These are phyloP conservation scores for Emydura subglobosa DNA, from an alignment of 2,113 vertebrate genomes.

Conservation along the genomic window DNA sequence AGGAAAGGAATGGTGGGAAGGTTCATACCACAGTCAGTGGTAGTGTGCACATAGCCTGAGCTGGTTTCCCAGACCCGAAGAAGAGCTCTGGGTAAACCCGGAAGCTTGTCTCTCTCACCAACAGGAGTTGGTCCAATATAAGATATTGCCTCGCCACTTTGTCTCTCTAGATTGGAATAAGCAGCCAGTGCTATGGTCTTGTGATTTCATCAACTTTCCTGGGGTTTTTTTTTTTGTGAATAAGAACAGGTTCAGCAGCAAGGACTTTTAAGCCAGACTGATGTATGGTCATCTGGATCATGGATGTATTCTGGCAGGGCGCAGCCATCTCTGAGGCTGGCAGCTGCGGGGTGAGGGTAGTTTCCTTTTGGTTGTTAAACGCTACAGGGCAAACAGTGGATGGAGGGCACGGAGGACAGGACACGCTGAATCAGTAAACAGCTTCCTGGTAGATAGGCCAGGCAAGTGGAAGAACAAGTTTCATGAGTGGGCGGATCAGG, in stretches of 20 bases:
- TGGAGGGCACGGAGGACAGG: background rate
- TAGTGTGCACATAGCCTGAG: too few species aligned
- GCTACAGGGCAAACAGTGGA: background rate
- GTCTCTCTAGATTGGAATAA: background rate
- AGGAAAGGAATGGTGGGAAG: background rate
- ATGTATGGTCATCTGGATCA: background rate
- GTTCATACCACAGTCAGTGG: too few species aligned
- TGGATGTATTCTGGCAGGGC: background rate
- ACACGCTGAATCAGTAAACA: background rate
- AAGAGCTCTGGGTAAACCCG: background rate
- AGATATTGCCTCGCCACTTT: background rate
- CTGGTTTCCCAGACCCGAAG: too few species aligned
- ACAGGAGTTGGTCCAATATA: background rate
- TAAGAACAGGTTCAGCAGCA: background rate
- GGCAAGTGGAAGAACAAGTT: fast-evolving
- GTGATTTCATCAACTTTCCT: background rate
- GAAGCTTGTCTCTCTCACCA: background rate
- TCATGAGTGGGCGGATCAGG: background rate
- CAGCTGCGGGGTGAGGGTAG: background rate
- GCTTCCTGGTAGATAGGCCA: background rate
- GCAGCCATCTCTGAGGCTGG: background rate
- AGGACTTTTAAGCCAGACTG: background rate
- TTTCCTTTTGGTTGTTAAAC: background rate
- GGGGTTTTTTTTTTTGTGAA: background rate
- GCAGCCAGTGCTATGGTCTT: too few species aligned